These are phyloP conservation scores for Netelia fuscicornis DNA, from an alignment of 2,888 invertebrate genomes.

Conservation along the genomic window DNA sequence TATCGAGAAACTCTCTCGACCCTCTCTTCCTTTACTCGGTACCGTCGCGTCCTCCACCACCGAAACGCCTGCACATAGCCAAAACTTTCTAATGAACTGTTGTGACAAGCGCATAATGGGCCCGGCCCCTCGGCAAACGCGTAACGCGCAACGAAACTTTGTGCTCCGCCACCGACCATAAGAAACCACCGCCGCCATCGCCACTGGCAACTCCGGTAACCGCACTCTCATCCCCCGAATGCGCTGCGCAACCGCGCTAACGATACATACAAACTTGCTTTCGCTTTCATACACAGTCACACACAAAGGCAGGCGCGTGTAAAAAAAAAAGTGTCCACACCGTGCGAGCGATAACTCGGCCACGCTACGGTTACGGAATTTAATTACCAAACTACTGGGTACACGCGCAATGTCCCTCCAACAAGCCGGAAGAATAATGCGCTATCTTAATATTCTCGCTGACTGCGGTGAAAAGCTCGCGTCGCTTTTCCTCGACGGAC, in stretches of 20 bases:
- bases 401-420: background rate
- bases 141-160: conserved; percentile 62
- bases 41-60: background rate
- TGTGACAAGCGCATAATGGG: conserved; percentile 76
- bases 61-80: conserved; percentile 17
- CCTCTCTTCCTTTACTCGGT: conserved; percentile 5
- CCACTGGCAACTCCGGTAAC: conserved; percentile 27
- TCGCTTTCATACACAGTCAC: background rate
- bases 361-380: conserved; percentile 72
- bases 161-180: conserved; percentile 64
- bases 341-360: conserved; percentile 42
- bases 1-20: conserved; percentile 48
- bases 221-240: conserved; percentile 15
- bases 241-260: conserved; percentile 20
- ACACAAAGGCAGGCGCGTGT: too few relatives aligned
- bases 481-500: conserved; percentile 10
- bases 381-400: conserved; percentile 70
- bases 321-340: background rate
- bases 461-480: conserved; percentile 17
- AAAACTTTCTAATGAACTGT: conserved; percentile 76
- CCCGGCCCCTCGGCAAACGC: conserved; percentile 53
- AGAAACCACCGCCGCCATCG: conserved; percentile 69
- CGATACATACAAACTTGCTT: conserved; percentile 54
- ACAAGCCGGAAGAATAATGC: background rate
- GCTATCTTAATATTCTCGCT: conserved; percentile 25